phyloP scores from a whole-genome alignment of 2,113 vertebrate species.

The Sceloporus tristichus region DNA sequence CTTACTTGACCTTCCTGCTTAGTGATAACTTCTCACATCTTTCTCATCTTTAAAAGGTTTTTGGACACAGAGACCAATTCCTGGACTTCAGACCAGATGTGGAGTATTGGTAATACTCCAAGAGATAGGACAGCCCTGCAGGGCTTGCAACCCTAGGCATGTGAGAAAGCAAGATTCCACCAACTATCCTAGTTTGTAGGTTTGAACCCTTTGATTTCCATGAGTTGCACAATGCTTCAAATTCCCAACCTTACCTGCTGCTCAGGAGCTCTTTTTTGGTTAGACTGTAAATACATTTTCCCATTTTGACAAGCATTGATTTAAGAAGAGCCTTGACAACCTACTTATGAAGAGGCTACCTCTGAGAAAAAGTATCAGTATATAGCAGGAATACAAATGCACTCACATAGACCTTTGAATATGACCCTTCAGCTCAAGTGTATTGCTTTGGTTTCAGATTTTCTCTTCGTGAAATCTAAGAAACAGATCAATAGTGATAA shows the following conservation, averaged over 20 bases:
- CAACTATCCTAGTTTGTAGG: background rate
- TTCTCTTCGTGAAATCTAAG: conserved; percentile 1
- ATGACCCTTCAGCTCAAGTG: conserved; percentile 14
- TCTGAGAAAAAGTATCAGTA: background rate
- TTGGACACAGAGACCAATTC: no score
- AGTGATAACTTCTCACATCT: no score
- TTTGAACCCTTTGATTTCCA: background rate
- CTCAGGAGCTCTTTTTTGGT: background rate
- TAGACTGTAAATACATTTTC: background rate
- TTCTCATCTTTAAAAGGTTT: no score
- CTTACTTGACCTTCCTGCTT: no score
- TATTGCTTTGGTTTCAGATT: background rate
- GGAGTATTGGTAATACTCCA: no score
- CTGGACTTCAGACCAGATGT: no score
- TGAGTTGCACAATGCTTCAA: background rate
- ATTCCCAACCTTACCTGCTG: background rate
- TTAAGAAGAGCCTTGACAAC: conserved; percentile 9
- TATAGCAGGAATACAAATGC: conserved; percentile 23
- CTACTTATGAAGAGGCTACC: conserved; percentile 10
- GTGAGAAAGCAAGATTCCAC: no score
- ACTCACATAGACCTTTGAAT: background rate
- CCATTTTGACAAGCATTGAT: conserved; percentile 28
- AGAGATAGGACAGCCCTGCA: no score
- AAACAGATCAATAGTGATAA: background rate
- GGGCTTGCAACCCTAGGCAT: no score